Base-by-base conservation (phyloP, 1,140 invertebrate species). In the Lamellibrachia luymesi region DNA sequence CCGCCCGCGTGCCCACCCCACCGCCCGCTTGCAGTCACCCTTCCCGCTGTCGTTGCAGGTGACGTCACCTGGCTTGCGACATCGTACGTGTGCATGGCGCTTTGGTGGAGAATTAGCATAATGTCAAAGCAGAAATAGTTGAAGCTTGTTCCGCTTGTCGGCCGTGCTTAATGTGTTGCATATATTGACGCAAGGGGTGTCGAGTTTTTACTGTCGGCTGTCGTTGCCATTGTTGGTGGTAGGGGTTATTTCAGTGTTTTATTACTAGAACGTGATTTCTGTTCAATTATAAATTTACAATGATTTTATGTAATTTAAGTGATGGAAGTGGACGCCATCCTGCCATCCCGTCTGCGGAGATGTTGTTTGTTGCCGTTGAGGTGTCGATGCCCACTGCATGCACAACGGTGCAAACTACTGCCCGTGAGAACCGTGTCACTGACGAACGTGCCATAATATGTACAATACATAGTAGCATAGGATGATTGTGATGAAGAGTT, bases 241-340 rank as follows among this genome's bases (percentile, higher is more conserved):
- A 22, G 64, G 52, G 64, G 64, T 38, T 38, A 38, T 38, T 38
- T 38, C 38, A 38, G 38, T 80, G 64, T 80, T 80, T 80, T 80
- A 80, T 80, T 80, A 80, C 64, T 80, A 80, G 64, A 22, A 80
- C 25, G 64, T 80, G 64, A 80, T 80, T 80, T 80, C 64, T 80
- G 64, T 80, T 80, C 64, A 80, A 80, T 80, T 80, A 80, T 80
- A 80, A 80, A 80, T 80, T 80, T 80, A 80, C 64, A 80, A 80
- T 80, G 64, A 80, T 80, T 80, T 80, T 80, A 80, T 80, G 64
- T 80, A 22, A 80, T 80, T 80, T 80, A 80, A 22, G 1, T 80
- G 64, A 80, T 80, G 64, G 17, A 17, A 80, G 52, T 10, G 64
- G 64, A 80, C 64, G 25, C 64, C 64, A 38, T 38, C 38, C 38